Conservation (phyloP, 2,113 vertebrate species). For the Ovibos moschatus region DNA sequence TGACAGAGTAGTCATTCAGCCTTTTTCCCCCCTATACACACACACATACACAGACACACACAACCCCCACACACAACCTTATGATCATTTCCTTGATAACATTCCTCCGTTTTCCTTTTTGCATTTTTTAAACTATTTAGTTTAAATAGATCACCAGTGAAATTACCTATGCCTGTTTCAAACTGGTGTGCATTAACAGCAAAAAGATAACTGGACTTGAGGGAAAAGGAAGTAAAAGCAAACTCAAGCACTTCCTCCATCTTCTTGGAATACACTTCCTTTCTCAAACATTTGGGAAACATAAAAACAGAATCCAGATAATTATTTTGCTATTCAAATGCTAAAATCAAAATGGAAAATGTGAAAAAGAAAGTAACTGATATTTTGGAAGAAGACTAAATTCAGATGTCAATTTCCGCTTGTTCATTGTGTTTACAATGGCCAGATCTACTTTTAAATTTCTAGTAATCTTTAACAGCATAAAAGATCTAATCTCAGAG, state of each 20-base stretch:
- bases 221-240: background rate
- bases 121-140: background rate
- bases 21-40: background rate
- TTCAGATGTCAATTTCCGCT: background rate
- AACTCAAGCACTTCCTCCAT: background rate
- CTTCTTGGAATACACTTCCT: background rate
- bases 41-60: too few species aligned
- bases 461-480: constrained; percentile 35
- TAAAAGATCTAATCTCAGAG: constrained; percentile 31
- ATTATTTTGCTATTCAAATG: background rate
- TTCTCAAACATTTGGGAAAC: background rate
- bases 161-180: background rate
- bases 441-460: constrained; percentile 41
- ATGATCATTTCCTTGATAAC: background rate
- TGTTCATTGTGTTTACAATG: background rate
- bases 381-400: background rate
- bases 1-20: background rate
- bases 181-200: background rate
- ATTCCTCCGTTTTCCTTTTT: background rate
- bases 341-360: constrained; percentile 14
- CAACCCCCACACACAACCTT: background rate
- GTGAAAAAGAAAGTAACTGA: background rate
- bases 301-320: background rate
- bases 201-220: background rate
- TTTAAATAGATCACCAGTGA: background rate